phyloP scores from a whole-genome alignment of 2,113 vertebrate species.

The Nannobrachium achirus region DNA sequence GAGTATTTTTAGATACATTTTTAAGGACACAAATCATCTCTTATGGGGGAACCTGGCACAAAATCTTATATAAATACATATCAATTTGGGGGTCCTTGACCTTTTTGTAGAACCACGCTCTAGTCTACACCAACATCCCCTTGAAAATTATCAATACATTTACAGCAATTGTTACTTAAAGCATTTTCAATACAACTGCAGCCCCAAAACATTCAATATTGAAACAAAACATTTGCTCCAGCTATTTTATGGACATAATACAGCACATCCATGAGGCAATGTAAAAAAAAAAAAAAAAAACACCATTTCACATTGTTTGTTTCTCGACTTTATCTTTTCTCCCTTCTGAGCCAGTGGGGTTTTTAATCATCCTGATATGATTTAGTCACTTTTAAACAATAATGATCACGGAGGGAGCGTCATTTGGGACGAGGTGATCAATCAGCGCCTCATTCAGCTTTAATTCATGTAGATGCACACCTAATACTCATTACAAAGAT shows the following conservation, averaged over 20 bases:
- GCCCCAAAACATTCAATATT: not conserved
- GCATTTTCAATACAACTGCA: not conserved
- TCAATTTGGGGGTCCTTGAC: too few relatives aligned
- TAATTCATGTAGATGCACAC: conserved; percentile 88
- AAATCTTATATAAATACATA: too few relatives aligned
- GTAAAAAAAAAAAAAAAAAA: conserved; percentile 2
- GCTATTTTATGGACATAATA: not conserved
- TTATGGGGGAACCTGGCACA: too few relatives aligned
- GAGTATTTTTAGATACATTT: too few relatives aligned
- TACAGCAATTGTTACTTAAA: not conserved
- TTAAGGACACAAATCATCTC: too few relatives aligned
- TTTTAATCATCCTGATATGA: conserved; percentile 83
- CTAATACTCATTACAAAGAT: conserved; percentile 89
- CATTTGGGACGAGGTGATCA: conserved; percentile 81
- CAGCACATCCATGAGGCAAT: not conserved
- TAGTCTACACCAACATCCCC: too few relatives aligned
- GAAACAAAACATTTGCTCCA: conserved; percentile 19
- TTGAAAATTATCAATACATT: not conserved
- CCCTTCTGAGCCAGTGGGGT: conserved; percentile 46
- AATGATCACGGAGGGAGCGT: conserved; percentile 76
- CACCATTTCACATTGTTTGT: conserved; percentile 41
- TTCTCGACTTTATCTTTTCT: conserved; percentile 64
- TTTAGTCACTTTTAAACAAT: conserved; percentile 82
- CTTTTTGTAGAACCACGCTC: too few relatives aligned
- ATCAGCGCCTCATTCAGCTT: conserved; percentile 84